phyloP scores from a whole-genome alignment of 2,113 vertebrate species.

The Gymnocephalus cernua region DNA sequence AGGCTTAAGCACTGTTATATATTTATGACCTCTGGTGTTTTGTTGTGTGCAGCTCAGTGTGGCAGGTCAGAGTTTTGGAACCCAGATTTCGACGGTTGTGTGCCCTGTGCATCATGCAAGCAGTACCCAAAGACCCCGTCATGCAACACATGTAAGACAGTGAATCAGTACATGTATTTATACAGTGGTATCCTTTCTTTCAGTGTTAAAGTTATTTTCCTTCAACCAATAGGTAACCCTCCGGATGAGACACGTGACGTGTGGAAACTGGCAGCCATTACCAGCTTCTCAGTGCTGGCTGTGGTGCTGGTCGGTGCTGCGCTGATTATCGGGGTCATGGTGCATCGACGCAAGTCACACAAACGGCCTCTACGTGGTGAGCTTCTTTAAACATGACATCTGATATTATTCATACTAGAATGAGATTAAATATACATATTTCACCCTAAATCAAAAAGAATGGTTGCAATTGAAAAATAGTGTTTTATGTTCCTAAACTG shows the following conservation, averaged over 20 bases:
- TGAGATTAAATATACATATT: not conserved
- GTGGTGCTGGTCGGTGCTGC: conserved; percentile 81
- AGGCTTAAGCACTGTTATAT: not conserved
- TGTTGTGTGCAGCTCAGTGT: conserved; percentile 74
- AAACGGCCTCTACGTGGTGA: conserved; percentile 84
- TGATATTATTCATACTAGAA: no score
- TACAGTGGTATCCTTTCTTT: not conserved
- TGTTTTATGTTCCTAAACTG: no score
- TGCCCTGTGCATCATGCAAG: conserved; percentile 80
- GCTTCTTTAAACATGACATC: not conserved
- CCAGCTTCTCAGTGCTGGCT: conserved; percentile 85
- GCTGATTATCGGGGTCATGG: conserved; percentile 83
- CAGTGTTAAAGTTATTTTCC: not conserved
- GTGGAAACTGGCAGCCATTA: conserved; percentile 86
- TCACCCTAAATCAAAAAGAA: no score
- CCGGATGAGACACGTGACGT: conserved; percentile 70
- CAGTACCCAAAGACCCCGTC: conserved; percentile 85
- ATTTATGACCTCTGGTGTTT: conserved; percentile 5
- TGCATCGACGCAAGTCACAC: conserved; percentile 81
- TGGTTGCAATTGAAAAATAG: no score
- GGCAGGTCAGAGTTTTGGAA: conserved; percentile 79
- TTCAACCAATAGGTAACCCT: conserved; percentile 51
- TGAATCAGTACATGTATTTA: not conserved
- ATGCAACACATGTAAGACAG: conserved; percentile 84
- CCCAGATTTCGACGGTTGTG: conserved; percentile 75